Percentiles rank a stretch among this genome's conserved stretches.
Evolutionary conservation across 2,888 invertebrate genomes (phyloP).

Genomic region (Apodemia mormo): DNA sequence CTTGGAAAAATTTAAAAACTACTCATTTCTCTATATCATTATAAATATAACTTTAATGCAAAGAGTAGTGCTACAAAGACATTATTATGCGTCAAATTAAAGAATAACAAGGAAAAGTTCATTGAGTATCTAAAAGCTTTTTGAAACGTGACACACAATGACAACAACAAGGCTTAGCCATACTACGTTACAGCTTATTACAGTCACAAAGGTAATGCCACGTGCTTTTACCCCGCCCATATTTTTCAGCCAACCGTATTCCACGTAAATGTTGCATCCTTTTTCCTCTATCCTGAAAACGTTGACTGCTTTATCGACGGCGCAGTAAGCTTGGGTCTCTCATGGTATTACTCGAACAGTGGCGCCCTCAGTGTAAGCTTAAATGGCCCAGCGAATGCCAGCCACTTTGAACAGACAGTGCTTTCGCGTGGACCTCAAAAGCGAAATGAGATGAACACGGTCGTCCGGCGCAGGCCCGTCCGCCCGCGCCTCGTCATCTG

Average conservation of each 20-base stretch:
- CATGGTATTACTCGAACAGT: slow-evolving; percentile 42
- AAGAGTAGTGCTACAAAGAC: neutral
- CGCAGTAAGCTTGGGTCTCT: slow-evolving; percentile 31
- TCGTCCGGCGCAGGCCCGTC: slow-evolving; percentile 69
- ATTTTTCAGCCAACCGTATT: slow-evolving; percentile 75
- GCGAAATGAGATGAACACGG: slow-evolving; percentile 69
- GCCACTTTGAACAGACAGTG: slow-evolving; percentile 58
- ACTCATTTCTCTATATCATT: no score
- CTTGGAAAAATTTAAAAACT: no score
- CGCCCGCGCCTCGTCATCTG: slow-evolving; percentile 78
- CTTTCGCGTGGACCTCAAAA: slow-evolving; percentile 46
- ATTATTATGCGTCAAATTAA: neutral
- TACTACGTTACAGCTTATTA: slow-evolving; percentile 46
- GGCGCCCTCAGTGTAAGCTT: slow-evolving; percentile 57
- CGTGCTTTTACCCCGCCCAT: slow-evolving; percentile 75
- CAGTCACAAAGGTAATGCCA: slow-evolving; percentile 59
- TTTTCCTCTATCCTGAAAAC: slow-evolving; percentile 44
- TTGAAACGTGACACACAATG: slow-evolving; percentile 52
- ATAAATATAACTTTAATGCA: neutral
- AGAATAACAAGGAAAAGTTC: neutral
- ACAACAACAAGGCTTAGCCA: slow-evolving; percentile 52
- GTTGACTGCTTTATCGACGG: slow-evolving; percentile 68
- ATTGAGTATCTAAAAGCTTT: slow-evolving; percentile 44
- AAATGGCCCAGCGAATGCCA: slow-evolving; percentile 42
- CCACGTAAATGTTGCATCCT: slow-evolving; percentile 58